Evolutionary conservation across 2,797 vertebrate genomes (phyloP).

Genomic region (Gymnodraco acuticeps): DNA sequence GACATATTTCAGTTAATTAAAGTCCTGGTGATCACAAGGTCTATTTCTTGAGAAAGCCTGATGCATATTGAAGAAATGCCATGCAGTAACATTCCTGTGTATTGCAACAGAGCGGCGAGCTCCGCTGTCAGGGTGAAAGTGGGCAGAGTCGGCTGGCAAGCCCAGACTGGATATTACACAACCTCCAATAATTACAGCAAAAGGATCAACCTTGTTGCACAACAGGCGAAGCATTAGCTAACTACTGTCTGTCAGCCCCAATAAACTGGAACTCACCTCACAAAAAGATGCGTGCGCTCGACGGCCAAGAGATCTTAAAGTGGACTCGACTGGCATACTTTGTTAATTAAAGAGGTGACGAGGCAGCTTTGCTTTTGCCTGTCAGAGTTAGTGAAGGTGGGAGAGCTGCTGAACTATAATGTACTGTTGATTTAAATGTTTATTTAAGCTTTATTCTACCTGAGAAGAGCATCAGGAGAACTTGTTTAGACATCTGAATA

Average conservation of each 20-base stretch:
- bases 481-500: not conserved
- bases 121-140: constrained; percentile 41
- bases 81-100: constrained; percentile 35
- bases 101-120: constrained; percentile 59
- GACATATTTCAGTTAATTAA: no score
- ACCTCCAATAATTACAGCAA: constrained; percentile 52
- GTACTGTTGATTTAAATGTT: constrained; percentile 17
- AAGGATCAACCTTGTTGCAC: constrained; percentile 61
- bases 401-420: constrained; percentile 4
- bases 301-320: constrained; percentile 19
- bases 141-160: constrained; percentile 53
- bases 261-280: constrained; percentile 58
- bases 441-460: constrained; percentile 1
- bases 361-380: constrained; percentile 16
- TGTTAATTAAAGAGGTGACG: constrained; percentile 68
- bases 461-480: constrained; percentile 6
- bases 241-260: constrained; percentile 68
- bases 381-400: not conserved
- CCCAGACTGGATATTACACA: constrained; percentile 64
- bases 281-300: constrained; percentile 48
- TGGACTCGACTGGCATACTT: constrained; percentile 52
- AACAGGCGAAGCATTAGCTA: constrained; percentile 65
- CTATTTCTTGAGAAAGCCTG: constrained; percentile 12
- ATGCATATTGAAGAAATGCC: constrained; percentile 30
- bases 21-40: not conserved